These are phyloP conservation scores for Dermatemys mawii DNA, from an alignment of 2,113 vertebrate genomes.

Conservation along the genomic window DNA sequence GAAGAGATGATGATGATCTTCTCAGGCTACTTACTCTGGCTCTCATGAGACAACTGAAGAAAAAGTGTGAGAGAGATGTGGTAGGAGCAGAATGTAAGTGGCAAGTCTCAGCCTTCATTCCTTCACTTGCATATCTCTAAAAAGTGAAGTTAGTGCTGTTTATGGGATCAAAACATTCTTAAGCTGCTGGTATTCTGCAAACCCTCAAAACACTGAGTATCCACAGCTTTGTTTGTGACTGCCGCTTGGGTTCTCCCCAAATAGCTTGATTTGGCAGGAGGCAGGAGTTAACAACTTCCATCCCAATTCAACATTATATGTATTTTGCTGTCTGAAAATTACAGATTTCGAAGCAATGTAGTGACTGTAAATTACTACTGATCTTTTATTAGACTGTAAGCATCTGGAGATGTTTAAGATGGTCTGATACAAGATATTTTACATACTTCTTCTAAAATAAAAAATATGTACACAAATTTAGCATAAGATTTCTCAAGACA, in stretches of 20 bases:
- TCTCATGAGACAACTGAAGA: background rate
- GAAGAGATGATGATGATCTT: background rate
- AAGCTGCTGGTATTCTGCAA: background rate
- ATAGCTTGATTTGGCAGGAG: background rate
- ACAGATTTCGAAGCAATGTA: background rate
- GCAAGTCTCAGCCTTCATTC: background rate
- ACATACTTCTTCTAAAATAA: background rate
- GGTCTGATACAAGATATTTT: background rate
- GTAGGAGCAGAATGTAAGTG: background rate
- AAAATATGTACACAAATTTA: background rate
- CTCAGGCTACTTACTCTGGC: background rate
- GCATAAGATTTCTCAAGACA: background rate
- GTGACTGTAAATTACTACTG: background rate
- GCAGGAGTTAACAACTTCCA: background rate
- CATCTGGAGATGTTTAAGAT: background rate
- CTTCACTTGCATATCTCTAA: background rate
- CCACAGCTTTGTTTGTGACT: background rate
- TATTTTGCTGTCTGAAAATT: background rate
- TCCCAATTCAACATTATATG: background rate
- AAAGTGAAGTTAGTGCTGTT: background rate
- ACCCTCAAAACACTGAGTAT: no score
- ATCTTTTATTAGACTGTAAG: background rate
- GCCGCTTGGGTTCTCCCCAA: background rate
- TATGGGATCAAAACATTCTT: background rate
- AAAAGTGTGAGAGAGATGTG: background rate